Evolutionary conservation across 2,888 invertebrate genomes (phyloP).

Genomic region (Proisotoma minuta): DNA sequence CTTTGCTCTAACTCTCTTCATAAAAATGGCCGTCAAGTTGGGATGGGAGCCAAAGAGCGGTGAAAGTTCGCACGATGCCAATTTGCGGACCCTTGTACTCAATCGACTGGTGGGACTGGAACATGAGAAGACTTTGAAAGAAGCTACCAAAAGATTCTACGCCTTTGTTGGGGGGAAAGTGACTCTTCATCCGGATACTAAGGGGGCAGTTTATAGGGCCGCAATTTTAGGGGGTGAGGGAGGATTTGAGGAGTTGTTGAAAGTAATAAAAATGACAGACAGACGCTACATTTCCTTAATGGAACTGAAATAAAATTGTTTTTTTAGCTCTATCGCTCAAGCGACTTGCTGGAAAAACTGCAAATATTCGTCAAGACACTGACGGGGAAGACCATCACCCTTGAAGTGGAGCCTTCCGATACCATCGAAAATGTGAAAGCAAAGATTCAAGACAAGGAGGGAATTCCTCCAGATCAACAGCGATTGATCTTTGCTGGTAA

Average conservation of each 20-base stretch:
- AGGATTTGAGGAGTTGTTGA: too few relatives aligned
- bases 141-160: constrained; percentile 67
- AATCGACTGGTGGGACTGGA: constrained; percentile 75
- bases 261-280: too few relatives aligned
- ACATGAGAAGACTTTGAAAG: constrained; percentile 68
- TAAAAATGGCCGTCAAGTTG: constrained; percentile 66
- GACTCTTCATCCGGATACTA: constrained; percentile 73
- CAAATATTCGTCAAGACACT: constrained; percentile 96
- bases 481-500: constrained; percentile 65
- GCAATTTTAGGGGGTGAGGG: constrained; percentile 68
- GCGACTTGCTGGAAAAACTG: constrained; percentile 84
- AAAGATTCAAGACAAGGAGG: constrained; percentile 72
- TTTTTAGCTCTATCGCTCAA: constrained; percentile 74
- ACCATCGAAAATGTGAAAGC: constrained; percentile 94
- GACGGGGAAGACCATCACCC: constrained; percentile 90
- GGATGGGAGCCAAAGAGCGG: constrained; percentile 82
- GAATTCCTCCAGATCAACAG: constrained; percentile 86
- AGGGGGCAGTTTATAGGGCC: constrained; percentile 80
- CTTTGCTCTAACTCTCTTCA: constrained; percentile 69
- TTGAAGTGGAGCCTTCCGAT: constrained; percentile 87
- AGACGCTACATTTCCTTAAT: too few relatives aligned
- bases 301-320: too few relatives aligned
- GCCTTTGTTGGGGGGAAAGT: constrained; percentile 58
- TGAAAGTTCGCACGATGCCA: constrained; percentile 69
- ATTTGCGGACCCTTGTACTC: constrained; percentile 77